These are phyloP conservation scores for Sciurus vulgaris DNA, from an alignment of 2,797 vertebrate species.

Conservation along the genomic window DNA sequence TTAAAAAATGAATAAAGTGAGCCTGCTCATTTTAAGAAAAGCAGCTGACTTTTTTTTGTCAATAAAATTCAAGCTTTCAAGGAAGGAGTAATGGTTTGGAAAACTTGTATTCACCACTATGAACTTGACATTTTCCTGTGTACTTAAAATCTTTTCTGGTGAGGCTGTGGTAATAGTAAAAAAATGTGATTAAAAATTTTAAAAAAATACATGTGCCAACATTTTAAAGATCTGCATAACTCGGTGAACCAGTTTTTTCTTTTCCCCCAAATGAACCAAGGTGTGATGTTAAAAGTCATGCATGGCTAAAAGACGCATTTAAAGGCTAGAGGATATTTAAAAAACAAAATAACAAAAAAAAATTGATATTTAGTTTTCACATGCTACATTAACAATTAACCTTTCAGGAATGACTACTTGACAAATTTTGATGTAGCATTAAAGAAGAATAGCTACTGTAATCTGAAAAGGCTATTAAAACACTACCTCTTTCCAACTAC, in stretches of 20 bases:
- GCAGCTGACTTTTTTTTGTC: neutral
- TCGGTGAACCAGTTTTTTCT: neutral
- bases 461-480: constrained; percentile 54
- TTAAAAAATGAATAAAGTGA: constrained; percentile 49
- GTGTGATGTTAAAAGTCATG: constrained; percentile 30
- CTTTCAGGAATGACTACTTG: constrained; percentile 60
- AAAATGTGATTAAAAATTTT: constrained; percentile 54
- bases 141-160: constrained; percentile 57
- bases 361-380: constrained; percentile 21
- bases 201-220: constrained; percentile 3
- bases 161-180: constrained; percentile 49
- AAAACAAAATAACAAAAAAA: constrained; percentile 16
- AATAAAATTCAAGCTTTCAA: constrained; percentile 68
- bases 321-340: constrained; percentile 28
- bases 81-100: constrained; percentile 54
- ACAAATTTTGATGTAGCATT: constrained; percentile 61
- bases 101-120: constrained; percentile 1
- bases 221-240: constrained; percentile 27
- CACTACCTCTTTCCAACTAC: constrained; percentile 24
- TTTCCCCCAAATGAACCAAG: neutral
- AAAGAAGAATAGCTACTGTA: constrained; percentile 56
- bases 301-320: constrained; percentile 1
- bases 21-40: constrained; percentile 45
- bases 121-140: neutral
- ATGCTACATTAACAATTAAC: constrained; percentile 24